These are phyloP conservation scores for Larimichthys polyactis DNA, from an alignment of 2,113 vertebrate genomes.

Conservation along the genomic window DNA sequence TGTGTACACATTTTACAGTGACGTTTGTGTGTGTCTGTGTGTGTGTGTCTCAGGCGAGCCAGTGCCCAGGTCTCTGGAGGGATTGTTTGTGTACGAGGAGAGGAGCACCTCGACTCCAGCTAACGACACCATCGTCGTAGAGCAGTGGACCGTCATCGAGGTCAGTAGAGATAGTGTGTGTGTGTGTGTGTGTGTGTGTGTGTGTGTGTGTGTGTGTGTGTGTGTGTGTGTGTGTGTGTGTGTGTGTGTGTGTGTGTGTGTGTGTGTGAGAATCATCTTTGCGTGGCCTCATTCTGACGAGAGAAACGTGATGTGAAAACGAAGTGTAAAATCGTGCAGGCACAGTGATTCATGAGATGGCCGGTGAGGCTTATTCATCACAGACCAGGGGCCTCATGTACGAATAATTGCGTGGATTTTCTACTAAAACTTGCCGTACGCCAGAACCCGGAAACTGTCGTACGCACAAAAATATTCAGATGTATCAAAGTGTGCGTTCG, in stretches of 20 bases:
- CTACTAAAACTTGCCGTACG: no score
- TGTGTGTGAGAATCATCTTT: background rate
- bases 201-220: background rate
- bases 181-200: background rate
- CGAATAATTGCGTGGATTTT: no score
- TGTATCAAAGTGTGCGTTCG: no score
- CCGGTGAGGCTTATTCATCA: no score
- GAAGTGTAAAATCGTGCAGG: background rate
- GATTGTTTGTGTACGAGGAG: constrained; percentile 96
- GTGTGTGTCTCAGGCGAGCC: constrained; percentile 86
- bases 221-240: background rate
- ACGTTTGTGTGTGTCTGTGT: constrained; percentile 2
- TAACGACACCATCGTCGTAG: constrained; percentile 97
- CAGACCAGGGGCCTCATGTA: no score
- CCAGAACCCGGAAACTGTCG: no score
- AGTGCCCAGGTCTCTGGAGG: constrained; percentile 92
- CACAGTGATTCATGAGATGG: background rate
- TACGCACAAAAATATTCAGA: no score
- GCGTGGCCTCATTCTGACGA: background rate
- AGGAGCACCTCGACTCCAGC: constrained; percentile 83
- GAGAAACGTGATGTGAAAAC: background rate
- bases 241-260: background rate
- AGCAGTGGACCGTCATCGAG: constrained; percentile 98
- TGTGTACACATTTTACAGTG: background rate
- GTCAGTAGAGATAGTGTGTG: constrained; percentile 75